These are phyloP conservation scores for Papilio dardanus DNA, from an alignment of 1,140 invertebrate genomes.

Conservation along the genomic window DNA sequence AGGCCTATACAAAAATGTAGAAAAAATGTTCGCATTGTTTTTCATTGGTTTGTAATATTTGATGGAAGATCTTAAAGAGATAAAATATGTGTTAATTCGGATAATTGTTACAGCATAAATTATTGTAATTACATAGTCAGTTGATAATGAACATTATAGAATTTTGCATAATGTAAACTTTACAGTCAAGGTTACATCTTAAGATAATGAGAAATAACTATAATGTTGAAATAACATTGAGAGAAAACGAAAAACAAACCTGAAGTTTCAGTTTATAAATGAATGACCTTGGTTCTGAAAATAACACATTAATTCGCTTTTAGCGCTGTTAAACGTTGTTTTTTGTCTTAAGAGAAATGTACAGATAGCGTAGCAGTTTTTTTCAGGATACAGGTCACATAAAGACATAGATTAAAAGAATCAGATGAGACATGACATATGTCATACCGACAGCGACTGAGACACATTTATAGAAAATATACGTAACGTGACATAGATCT, in stretches of 20 bases:
- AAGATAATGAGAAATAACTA: neutral
- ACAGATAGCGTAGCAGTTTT: too few relatives aligned
- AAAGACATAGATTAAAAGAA: too few relatives aligned
- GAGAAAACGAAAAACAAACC: neutral
- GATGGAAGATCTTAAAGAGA: neutral
- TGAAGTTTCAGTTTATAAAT: slow-evolving; percentile 12
- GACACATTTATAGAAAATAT: too few relatives aligned
- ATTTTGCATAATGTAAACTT: neutral
- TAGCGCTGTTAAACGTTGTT: neutral
- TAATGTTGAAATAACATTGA: neutral
- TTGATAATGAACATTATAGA: neutral
- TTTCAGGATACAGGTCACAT: too few relatives aligned
- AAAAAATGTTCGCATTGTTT: neutral
- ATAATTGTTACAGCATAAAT: too few relatives aligned
- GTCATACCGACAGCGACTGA: too few relatives aligned
- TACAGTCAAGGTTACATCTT: neutral
- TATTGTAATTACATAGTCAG: too few relatives aligned
- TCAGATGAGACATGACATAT: too few relatives aligned
- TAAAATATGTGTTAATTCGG: neutral
- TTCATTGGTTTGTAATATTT: neutral
- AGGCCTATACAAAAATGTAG: neutral
- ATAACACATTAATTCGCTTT: neutral
- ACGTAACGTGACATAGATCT: too few relatives aligned
- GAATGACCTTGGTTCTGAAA: neutral
- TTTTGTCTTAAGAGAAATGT: neutral